Evolutionary conservation across 2,797 vertebrate genomes (phyloP).

Genomic region (Myiotriccus ornatus): DNA sequence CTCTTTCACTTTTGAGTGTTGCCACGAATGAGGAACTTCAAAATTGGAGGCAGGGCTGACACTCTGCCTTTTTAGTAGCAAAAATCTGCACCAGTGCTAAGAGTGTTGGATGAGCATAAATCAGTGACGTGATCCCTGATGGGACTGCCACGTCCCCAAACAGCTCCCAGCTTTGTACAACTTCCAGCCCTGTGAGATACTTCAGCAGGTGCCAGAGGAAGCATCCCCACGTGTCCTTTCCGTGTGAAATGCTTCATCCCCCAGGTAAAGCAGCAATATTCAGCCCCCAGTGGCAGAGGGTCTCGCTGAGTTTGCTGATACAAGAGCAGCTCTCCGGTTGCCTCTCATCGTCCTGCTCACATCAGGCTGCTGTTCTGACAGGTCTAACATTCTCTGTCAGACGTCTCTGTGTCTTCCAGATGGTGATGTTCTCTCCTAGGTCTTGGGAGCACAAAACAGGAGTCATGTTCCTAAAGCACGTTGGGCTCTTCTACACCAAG

Average conservation of each 20-base stretch:
- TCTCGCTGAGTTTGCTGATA: not conserved
- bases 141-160: not conserved
- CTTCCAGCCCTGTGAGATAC: not conserved
- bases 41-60: not conserved
- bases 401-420: not conserved
- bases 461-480: not conserved
- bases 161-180: not conserved
- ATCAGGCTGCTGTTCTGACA: not conserved
- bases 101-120: not conserved
- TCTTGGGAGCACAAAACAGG: not conserved
- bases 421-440: not conserved
- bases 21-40: not conserved
- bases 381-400: not conserved
- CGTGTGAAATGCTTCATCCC: not conserved
- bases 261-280: not conserved
- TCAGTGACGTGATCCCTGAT: not conserved
- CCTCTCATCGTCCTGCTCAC: not conserved
- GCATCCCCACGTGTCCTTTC: not conserved
- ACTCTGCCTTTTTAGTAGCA: not conserved
- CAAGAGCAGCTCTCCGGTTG: not conserved
- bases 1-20: not conserved
- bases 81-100: not conserved
- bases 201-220: not conserved
- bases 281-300: fast-evolving
- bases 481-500: not conserved